These are phyloP conservation scores for Synergus umbraculus DNA, from an alignment of 2,888 invertebrate genomes.

Conservation along the genomic window DNA sequence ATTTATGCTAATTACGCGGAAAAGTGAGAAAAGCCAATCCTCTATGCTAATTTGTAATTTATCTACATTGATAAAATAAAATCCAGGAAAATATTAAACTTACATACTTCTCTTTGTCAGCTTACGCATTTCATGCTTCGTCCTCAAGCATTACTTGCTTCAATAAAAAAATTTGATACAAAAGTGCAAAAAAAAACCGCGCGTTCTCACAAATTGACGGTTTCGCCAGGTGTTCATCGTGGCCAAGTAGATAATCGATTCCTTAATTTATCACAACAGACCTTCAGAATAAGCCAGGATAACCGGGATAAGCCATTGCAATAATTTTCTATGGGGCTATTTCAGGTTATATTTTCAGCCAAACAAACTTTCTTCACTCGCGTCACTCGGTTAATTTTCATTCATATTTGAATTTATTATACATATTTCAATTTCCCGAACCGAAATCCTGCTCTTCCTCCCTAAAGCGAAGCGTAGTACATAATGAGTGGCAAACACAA, in stretches of 20 bases:
- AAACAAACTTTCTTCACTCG: neutral
- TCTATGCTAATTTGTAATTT: neutral
- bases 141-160: neutral
- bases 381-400: neutral
- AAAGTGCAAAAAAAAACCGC: slow-evolving; percentile 10
- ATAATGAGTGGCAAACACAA: neutral
- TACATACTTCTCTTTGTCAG: slow-evolving; percentile 63
- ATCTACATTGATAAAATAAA: neutral
- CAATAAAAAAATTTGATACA: slow-evolving; percentile 2
- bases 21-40: neutral
- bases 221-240: slow-evolving; percentile 43
- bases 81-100: slow-evolving; percentile 50
- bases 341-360: neutral
- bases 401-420: neutral
- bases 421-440: neutral
- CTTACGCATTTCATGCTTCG: slow-evolving; percentile 69
- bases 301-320: neutral
- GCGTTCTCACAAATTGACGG: neutral
- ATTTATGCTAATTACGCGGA: neutral
- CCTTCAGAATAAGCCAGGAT: slow-evolving; percentile 7
- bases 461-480: neutral
- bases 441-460: neutral
- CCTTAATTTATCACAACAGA: slow-evolving; percentile 28
- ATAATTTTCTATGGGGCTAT: neutral
- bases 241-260: slow-evolving; percentile 48